phyloP scores from a whole-genome alignment of 2,113 vertebrate genomes.

The Sander lucioperca region DNA sequence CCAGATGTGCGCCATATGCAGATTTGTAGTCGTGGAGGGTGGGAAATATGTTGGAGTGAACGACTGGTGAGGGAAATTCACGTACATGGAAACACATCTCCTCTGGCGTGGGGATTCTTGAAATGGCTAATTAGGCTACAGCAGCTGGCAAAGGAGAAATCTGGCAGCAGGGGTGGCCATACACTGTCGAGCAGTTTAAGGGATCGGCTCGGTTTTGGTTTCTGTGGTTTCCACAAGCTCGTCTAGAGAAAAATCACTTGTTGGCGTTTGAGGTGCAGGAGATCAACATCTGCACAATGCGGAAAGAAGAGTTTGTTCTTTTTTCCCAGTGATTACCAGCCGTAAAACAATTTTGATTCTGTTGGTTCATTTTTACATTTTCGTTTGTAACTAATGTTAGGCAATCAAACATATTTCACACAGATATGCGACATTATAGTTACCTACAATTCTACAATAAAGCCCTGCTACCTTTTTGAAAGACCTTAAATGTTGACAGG shows the following conservation, averaged over 20 bases:
- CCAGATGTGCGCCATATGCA: constrained; percentile 82
- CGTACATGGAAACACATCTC: constrained; percentile 79
- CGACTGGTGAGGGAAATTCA: constrained; percentile 70
- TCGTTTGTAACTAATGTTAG: neutral
- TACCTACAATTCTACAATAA: too few species aligned
- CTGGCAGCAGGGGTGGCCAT: constrained; percentile 66
- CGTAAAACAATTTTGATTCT: neutral
- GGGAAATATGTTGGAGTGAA: constrained; percentile 71
- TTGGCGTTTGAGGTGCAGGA: constrained; percentile 19
- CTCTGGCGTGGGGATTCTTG: constrained; percentile 74
- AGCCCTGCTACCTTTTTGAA: neutral
- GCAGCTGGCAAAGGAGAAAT: constrained; percentile 72
- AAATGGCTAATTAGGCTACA: constrained; percentile 81
- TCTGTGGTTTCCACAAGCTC: constrained; percentile 34
- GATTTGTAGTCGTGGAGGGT: constrained; percentile 63
- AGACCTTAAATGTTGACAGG: neutral
- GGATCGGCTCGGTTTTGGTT: constrained; percentile 50
- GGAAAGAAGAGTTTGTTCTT: constrained; percentile 17
- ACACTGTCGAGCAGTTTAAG: constrained; percentile 22
- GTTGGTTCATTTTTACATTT: neutral
- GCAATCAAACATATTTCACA: neutral
- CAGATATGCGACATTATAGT: neutral
- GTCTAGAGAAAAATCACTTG: constrained; percentile 12
- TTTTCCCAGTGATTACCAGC: neutral
- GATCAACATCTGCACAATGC: constrained; percentile 20